These are phyloP conservation scores for Hylyphantes graminicola DNA, from an alignment of 1,140 invertebrate species.

Conservation along the genomic window DNA sequence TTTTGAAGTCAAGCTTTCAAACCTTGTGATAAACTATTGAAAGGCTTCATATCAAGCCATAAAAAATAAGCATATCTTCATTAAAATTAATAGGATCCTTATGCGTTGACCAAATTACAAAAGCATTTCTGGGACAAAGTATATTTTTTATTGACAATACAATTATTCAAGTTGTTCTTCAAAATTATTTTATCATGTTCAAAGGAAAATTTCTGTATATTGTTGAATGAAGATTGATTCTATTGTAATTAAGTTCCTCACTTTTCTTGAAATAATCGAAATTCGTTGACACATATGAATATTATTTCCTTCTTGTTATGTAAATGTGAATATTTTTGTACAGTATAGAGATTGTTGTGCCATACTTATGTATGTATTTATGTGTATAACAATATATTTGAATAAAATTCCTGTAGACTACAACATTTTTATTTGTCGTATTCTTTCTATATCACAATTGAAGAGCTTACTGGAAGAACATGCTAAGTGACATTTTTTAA, in stretches of 20 bases:
- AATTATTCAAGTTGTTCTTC: slow-evolving; percentile 1
- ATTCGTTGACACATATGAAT: slow-evolving; percentile 6
- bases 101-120: slow-evolving; percentile 17
- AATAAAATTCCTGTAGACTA: slow-evolving; percentile 58
- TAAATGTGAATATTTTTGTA: slow-evolving; percentile 61
- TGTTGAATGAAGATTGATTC: not conserved
- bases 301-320: slow-evolving; percentile 30
- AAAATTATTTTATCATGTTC: not conserved
- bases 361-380: slow-evolving; percentile 59
- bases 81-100: slow-evolving; percentile 14
- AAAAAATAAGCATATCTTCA: slow-evolving; percentile 18
- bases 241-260: not conserved
- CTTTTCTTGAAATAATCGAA: not conserved
- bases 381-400: slow-evolving; percentile 54
- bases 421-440: not conserved
- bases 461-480: too few species aligned
- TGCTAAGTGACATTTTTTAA: too few species aligned
- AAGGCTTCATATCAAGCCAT: slow-evolving; percentile 16
- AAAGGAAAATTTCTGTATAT: slow-evolving; percentile 9
- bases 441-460: slow-evolving; percentile 6
- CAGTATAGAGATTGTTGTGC: slow-evolving; percentile 55
- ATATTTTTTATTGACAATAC: slow-evolving; percentile 28
- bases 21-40: slow-evolving; percentile 21
- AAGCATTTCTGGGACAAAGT: not conserved
- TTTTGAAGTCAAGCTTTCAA: slow-evolving; percentile 4